Evolutionary conservation across 2,797 vertebrate species (phyloP).

Genomic region (Tragelaphus eurycerus): DNA sequence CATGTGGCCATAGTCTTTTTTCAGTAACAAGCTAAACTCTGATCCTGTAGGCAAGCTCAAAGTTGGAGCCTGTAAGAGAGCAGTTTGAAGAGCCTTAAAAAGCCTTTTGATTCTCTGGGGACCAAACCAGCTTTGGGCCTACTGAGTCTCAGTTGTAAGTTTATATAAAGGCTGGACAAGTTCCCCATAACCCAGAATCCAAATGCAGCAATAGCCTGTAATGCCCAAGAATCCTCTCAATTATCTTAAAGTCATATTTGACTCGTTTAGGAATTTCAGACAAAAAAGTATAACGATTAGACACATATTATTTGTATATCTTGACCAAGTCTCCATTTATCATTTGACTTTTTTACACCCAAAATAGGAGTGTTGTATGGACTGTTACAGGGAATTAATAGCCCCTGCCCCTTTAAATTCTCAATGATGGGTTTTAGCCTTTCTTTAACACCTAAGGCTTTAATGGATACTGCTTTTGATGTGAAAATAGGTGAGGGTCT

Average conservation of each 20-base stretch:
- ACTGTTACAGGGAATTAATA: not conserved
- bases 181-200: not conserved
- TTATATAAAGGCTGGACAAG: not conserved
- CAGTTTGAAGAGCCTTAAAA: not conserved
- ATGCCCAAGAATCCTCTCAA: not conserved
- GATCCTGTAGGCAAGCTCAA: not conserved
- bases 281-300: not conserved
- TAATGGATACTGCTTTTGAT: not conserved
- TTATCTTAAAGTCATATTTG: not conserved
- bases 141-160: not conserved
- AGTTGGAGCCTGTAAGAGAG: not conserved
- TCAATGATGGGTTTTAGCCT: not conserved
- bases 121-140: not conserved
- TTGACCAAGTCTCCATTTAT: not conserved
- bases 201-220: not conserved
- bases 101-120: not conserved
- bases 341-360: not conserved
- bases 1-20: not conserved
- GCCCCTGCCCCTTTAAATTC: not conserved
- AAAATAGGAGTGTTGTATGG: not conserved
- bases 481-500: not conserved
- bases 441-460: not conserved
- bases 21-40: not conserved
- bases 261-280: not conserved
- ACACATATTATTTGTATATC: not conserved